A percentile compares a stretch with the other conserved stretches of the same genome.
These are phyloP conservation scores for Buathra laborator DNA, from an alignment of 2,888 invertebrate genomes.

Conservation along the genomic window DNA sequence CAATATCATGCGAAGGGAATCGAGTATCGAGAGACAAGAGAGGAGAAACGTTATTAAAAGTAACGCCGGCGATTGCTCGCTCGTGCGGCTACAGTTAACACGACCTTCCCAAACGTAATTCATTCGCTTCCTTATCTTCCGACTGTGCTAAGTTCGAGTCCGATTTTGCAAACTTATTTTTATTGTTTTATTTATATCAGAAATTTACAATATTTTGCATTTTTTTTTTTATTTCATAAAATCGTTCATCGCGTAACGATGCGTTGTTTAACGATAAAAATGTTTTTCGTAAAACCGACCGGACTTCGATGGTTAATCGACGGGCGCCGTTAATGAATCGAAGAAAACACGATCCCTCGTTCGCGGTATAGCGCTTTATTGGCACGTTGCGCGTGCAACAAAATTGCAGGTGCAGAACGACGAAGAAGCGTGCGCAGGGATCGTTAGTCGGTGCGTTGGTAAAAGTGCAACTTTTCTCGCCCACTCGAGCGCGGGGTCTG, in stretches of 20 bases:
- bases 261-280: not conserved
- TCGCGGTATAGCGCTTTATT: not conserved
- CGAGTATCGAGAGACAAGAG: slow-evolving; percentile 37
- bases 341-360: not conserved
- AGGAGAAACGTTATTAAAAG: slow-evolving; percentile 40
- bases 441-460: slow-evolving; percentile 56
- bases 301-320: not conserved
- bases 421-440: slow-evolving; percentile 55
- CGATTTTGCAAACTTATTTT: too few relatives aligned
- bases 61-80: slow-evolving; percentile 37
- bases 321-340: slow-evolving; percentile 14
- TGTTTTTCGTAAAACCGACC: not conserved
- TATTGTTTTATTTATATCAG: too few relatives aligned
- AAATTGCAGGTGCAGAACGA: slow-evolving; percentile 45
- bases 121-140: slow-evolving; percentile 9
- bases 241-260: not conserved
- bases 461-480: slow-evolving; percentile 68
- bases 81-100: slow-evolving; percentile 57
- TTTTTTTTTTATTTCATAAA: not conserved
- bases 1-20: slow-evolving; percentile 35
- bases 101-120: slow-evolving; percentile 49
- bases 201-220: too few relatives aligned
- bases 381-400: slow-evolving; percentile 28
- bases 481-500: slow-evolving; percentile 62
- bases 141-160: not conserved